These are phyloP conservation scores for Drosophila buzzatii DNA, from an alignment of 2,888 invertebrate species.

Conservation along the genomic window DNA sequence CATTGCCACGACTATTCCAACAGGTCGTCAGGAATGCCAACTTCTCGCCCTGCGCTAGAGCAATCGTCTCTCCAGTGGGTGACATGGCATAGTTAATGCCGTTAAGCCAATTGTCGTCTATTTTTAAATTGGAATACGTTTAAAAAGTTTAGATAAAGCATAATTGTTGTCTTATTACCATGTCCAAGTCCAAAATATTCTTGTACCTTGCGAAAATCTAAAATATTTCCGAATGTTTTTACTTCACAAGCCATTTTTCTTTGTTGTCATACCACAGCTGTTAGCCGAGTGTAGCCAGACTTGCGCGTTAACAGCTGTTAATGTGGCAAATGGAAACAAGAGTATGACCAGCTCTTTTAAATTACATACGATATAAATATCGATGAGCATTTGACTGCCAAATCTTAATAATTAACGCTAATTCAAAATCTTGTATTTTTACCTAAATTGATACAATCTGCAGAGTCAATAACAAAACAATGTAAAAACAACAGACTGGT, in stretches of 20 bases:
- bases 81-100: slow-evolving; percentile 89
- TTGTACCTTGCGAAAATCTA: slow-evolving; percentile 87
- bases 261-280: slow-evolving; percentile 66
- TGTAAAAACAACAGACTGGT: too few species aligned
- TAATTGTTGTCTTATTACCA: slow-evolving; percentile 65
- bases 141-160: background rate
- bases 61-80: slow-evolving; percentile 90
- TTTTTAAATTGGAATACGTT: background rate
- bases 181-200: slow-evolving; percentile 87
- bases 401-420: background rate
- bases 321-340: slow-evolving; percentile 16
- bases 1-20: slow-evolving; percentile 85
- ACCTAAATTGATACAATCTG: too few species aligned
- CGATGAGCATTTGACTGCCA: background rate
- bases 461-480: too few species aligned
- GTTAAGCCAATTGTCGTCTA: slow-evolving; percentile 89
- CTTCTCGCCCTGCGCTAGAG: slow-evolving; percentile 88
- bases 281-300: slow-evolving; percentile 25
- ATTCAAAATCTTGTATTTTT: too few species aligned
- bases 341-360: slow-evolving; percentile 22
- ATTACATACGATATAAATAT: background rate
- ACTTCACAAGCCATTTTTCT: slow-evolving; percentile 87
- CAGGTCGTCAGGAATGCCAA: slow-evolving; percentile 89
- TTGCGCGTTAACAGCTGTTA: slow-evolving; percentile 10
- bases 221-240: slow-evolving; percentile 88